Evolutionary conservation across 2,113 vertebrate genomes (phyloP).

Genomic region (Cricetomys ansorgei): DNA sequence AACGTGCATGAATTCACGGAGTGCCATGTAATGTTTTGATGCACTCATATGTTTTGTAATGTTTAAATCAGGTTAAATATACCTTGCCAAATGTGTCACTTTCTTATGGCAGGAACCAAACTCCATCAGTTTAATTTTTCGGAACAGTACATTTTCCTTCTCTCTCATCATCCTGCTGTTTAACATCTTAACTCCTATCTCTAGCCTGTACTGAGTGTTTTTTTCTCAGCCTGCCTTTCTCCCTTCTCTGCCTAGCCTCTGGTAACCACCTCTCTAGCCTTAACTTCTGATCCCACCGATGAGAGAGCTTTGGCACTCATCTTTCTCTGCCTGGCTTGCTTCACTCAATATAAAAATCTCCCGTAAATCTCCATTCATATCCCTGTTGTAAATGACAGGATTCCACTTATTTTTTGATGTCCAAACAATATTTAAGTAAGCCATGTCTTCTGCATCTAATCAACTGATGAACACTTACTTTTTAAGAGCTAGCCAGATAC

Average conservation of each 20-base stretch:
- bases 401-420: background rate
- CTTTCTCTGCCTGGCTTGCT: background rate
- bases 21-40: background rate
- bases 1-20: background rate
- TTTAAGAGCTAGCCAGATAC: constrained; percentile 1
- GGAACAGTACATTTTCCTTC: background rate
- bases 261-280: background rate
- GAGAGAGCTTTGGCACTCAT: background rate
- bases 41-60: background rate
- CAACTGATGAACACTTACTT: background rate
- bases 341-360: background rate
- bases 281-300: background rate
- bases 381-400: background rate
- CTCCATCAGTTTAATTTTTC: background rate
- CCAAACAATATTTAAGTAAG: background rate
- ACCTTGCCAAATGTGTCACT: background rate
- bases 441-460: background rate
- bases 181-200: background rate
- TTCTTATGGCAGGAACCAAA: background rate
- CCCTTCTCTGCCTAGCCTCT: background rate
- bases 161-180: background rate
- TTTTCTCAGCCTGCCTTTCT: background rate
- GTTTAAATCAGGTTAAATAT: background rate
- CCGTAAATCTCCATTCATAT: background rate
- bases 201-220: background rate